Percentiles rank a stretch among this genome's conserved stretches.
phyloP scores from a whole-genome alignment of 2,113 vertebrate genomes.

The Proteles cristata region DNA sequence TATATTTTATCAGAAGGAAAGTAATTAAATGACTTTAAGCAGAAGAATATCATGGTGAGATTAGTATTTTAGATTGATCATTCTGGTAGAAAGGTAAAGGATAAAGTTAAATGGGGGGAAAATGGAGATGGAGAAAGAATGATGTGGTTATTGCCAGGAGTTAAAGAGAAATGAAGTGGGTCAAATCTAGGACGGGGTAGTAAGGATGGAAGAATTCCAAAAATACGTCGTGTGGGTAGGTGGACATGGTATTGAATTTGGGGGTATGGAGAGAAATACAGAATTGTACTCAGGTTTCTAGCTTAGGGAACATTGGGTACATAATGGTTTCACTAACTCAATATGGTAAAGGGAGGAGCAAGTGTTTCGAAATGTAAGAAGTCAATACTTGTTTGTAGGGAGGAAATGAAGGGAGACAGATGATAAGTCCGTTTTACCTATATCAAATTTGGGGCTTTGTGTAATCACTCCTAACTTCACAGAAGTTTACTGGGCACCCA shows the following conservation, averaged over 20 bases:
- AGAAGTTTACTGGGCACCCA: not conserved
- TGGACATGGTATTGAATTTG: not conserved
- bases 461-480: not conserved
- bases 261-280: not conserved
- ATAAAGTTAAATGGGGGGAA: not conserved
- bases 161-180: not conserved
- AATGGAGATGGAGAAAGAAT: not conserved
- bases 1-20: not conserved
- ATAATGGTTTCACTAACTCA: not conserved
- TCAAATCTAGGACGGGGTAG: not conserved
- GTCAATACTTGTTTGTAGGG: not conserved
- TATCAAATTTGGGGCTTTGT: not conserved
- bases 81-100: not conserved
- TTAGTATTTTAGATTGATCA: not conserved
- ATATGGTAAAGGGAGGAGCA: not conserved
- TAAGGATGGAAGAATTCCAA: not conserved
- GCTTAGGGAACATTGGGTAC: not conserved
- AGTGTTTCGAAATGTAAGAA: not conserved
- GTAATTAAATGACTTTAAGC: not conserved
- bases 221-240: not conserved
- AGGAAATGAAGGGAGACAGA: not conserved
- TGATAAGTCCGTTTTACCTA: not conserved
- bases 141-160: not conserved
- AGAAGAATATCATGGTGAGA: not conserved
- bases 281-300: not conserved